Conservation (phyloP, 2,888 invertebrate species). For the Lasioglossum marginatum region DNA sequence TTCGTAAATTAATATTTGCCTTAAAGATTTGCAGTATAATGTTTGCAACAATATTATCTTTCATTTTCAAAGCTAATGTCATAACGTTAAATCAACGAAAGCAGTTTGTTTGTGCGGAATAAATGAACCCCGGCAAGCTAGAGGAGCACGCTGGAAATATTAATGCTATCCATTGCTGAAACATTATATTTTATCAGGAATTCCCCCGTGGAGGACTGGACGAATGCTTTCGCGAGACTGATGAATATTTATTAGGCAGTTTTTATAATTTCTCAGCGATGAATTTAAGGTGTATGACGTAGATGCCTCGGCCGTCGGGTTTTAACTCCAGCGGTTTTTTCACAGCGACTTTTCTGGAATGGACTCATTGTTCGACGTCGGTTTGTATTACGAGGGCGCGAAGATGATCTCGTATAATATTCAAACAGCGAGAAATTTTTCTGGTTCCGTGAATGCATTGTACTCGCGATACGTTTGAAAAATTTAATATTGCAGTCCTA, state of each 20-base stretch:
- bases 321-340: neutral
- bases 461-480: neutral
- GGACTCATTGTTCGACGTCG: neutral
- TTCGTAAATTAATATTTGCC: neutral
- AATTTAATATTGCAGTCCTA: neutral
- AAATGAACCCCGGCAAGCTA: neutral
- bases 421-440: neutral
- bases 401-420: slow-evolving; percentile 1
- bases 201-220: neutral
- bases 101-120: neutral
- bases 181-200: slow-evolving; percentile 3
- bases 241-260: slow-evolving; percentile 23
- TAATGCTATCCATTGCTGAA: neutral
- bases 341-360: neutral
- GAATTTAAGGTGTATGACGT: neutral
- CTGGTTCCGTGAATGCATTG: neutral
- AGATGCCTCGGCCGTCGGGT: neutral
- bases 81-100: neutral
- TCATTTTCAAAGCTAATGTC: neutral
- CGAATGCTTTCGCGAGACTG: neutral
- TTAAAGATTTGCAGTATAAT: neutral
- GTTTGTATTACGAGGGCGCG: neutral
- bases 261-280: slow-evolving; percentile 15
- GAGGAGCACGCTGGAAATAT: neutral
- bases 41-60: neutral